Evolutionary conservation across 2,113 vertebrate genomes (phyloP).

Genomic region (Mesoclemmys tuberculata): DNA sequence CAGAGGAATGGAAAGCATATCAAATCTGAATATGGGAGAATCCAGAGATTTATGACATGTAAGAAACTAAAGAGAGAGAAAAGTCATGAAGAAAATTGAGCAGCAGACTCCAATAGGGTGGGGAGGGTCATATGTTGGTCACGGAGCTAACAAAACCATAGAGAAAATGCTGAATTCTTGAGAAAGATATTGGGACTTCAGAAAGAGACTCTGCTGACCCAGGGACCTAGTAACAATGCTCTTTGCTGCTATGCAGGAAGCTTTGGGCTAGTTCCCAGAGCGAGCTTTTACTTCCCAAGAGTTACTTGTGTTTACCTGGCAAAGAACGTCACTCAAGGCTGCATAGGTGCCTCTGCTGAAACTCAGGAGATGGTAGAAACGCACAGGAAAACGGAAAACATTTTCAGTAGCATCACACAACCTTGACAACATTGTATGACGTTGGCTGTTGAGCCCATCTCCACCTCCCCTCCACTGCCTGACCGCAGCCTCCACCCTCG

Average conservation of each 20-base stretch:
- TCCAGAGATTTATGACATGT: background rate
- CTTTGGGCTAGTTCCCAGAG: background rate
- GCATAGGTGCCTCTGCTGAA: background rate
- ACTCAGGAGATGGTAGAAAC: background rate
- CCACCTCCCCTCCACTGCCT: background rate
- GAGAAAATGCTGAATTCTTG: background rate
- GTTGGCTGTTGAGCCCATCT: background rate
- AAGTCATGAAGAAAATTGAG: background rate
- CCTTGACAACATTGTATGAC: background rate
- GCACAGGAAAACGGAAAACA: background rate
- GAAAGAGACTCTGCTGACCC: background rate
- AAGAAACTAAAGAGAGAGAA: background rate
- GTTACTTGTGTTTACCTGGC: background rate
- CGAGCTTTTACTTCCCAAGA: background rate
- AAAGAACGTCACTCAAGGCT: background rate
- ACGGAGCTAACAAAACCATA: background rate
- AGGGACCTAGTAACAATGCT: accelerated
- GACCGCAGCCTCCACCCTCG: background rate
- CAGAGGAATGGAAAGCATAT: accelerated
- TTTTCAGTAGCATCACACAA: background rate
- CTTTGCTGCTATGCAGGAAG: background rate
- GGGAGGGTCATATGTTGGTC: background rate
- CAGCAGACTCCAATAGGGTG: accelerated
- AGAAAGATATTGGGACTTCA: accelerated
- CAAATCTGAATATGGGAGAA: accelerated